phyloP scores from a whole-genome alignment of 2,888 invertebrate genomes.

The Clepsis dumicolana region DNA sequence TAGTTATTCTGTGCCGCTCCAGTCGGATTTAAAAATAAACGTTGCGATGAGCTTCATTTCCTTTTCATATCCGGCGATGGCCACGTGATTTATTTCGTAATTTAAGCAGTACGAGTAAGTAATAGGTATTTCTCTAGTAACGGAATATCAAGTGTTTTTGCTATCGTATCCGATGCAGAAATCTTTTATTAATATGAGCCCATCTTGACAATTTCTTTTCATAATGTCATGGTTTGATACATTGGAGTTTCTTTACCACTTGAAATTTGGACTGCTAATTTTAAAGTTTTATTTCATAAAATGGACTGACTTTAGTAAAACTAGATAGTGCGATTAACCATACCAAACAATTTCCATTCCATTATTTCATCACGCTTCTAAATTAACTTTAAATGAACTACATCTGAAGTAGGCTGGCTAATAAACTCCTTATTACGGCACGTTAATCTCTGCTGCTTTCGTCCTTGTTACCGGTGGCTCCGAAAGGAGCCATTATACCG shows the following conservation, averaged over 20 bases:
- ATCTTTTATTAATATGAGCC: too few species aligned
- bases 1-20: too few species aligned
- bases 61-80: slow-evolving; percentile 61
- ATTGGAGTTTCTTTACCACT: too few species aligned
- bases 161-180: slow-evolving; percentile 5
- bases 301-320: too few species aligned
- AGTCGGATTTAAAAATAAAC: slow-evolving; percentile 31
- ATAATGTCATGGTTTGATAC: too few species aligned
- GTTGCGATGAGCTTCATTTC: slow-evolving; percentile 56
- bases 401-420: slow-evolving; percentile 21
- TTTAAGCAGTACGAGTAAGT: slow-evolving; percentile 16
- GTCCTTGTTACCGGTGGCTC: slow-evolving; percentile 13
- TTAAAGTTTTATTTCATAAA: neutral
- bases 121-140: slow-evolving; percentile 8
- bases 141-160: slow-evolving; percentile 26
- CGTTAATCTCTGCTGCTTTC: slow-evolving; percentile 28
- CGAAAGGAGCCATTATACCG: neutral
- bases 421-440: slow-evolving; percentile 29
- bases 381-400: slow-evolving; percentile 37
- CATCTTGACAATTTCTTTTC: too few species aligned
- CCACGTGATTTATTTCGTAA: slow-evolving; percentile 45
- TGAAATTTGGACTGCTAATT: neutral
- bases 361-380: neutral
- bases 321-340: neutral
- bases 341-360: neutral